Base-by-base conservation (phyloP, 2,113 vertebrate genomes). In the Elaphurus davidianus region DNA sequence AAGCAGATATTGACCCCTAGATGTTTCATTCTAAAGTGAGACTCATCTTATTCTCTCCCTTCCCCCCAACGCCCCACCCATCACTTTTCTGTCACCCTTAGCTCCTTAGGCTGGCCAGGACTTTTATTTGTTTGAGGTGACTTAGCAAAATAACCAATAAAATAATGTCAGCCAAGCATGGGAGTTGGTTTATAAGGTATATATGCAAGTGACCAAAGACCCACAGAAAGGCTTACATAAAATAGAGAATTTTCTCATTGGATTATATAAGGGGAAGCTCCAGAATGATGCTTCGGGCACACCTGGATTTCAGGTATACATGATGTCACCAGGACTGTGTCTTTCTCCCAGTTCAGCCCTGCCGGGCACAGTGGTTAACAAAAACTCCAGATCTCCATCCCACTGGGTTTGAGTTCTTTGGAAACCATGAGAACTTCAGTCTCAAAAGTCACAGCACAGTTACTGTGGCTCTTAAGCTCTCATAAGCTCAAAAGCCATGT, bases 41-140 rank as follows among this genome's bases (percentile, higher is more conserved):
- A 89, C 36, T 36, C 7, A 15, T 59, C 62, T 84, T 60, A n/a
- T 59, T 30, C 17, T 43, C 28, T 76, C 27, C 4, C 7, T 43
- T 4, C 19, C 3, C 19, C 3, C 17, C 4, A 55, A 0, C 0
- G 7, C 81, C n/a, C 81, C 19, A n/a, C 4, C 21, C 36, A 25
- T 23, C 19, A 67, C 12, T 4, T 14, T 30, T 55, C 50, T 71
- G 16, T 25, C 16, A 33, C 25, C 28, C 57, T 50, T n/a, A 59
- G 28, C 52, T 54, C 47, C 47, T 92, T 36, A 85, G 45, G 71
- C 45, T 43, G 40, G 17, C 25, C 5, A 67, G 64, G 27, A 52
- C n/a, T 90, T 90, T 79, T 83, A 60, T 71, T 78, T 89, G 27
- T 25, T 84, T 87, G 71, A 33, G 30, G 33, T 50, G 10, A 67